phyloP scores from a whole-genome alignment of 2,113 vertebrate species.

The Cavia porcellus region DNA sequence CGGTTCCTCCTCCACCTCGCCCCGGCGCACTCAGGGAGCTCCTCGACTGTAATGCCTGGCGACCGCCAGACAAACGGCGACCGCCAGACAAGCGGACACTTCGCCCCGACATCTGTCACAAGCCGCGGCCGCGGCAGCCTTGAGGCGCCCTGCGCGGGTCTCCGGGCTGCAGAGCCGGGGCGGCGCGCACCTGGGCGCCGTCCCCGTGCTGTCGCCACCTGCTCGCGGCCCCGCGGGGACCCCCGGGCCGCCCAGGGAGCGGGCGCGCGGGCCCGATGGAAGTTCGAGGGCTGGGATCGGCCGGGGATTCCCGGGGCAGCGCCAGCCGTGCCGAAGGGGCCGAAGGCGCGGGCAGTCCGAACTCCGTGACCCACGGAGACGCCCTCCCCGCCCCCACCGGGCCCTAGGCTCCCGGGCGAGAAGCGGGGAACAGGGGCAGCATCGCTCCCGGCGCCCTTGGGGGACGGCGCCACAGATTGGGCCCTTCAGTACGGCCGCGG shows the following conservation, averaged over 20 bases:
- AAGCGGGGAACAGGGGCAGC: constrained; percentile 56
- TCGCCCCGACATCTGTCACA: constrained; percentile 67
- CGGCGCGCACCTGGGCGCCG: background rate
- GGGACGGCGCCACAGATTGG: background rate
- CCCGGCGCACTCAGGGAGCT: background rate
- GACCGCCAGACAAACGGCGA: too few relatives aligned
- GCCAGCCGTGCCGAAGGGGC: background rate
- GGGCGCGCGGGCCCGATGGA: background rate
- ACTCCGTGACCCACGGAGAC: constrained; percentile 56
- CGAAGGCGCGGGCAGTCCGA: background rate
- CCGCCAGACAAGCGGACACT: background rate
- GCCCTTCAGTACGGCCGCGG: background rate
- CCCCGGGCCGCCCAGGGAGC: background rate
- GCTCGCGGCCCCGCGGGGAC: background rate
- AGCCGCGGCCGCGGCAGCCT: background rate
- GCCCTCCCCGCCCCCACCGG: constrained; percentile 75
- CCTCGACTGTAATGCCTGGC: background rate
- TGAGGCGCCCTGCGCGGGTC: background rate
- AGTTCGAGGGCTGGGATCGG: constrained; percentile 7
- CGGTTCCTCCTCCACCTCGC: constrained; percentile 20
- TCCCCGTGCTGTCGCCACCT: background rate
- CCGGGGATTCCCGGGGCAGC: background rate
- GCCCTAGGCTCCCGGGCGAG: constrained; percentile 51
- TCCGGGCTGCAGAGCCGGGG: background rate
- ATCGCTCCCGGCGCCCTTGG: constrained; percentile 37